These are phyloP conservation scores for Muscicapa striata DNA, from an alignment of 2,797 vertebrate genomes.

Conservation along the genomic window DNA sequence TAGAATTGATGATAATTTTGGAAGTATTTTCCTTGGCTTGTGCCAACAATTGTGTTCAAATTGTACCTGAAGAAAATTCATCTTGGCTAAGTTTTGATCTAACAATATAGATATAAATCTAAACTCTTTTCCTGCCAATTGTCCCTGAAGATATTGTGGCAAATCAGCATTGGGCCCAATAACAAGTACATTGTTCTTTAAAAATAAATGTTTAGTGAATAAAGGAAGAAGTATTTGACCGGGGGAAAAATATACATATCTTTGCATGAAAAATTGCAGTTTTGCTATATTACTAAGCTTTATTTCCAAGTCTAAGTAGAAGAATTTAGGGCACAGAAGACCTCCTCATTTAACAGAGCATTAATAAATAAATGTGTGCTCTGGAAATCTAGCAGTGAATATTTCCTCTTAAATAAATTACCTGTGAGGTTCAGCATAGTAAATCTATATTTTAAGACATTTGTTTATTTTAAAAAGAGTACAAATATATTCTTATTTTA, in stretches of 20 bases:
- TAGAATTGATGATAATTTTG: not conserved
- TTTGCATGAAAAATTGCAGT: not conserved
- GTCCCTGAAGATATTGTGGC: not conserved
- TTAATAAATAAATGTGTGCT: not conserved
- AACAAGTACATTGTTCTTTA: not conserved
- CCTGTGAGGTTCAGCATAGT: not conserved
- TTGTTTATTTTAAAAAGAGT: not conserved
- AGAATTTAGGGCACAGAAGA: not conserved
- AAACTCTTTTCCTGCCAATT: not conserved
- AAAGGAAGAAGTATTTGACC: not conserved
- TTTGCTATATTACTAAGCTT: not conserved
- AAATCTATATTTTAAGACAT: not conserved
- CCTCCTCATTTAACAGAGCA: not conserved
- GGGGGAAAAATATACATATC: rapidly evolving
- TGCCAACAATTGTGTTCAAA: not conserved
- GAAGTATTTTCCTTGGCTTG: not conserved
- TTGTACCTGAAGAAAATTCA: not conserved
- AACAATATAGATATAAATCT: not conserved
- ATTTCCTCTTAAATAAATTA: not conserved
- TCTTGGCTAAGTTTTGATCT: not conserved
- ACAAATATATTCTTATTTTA: not conserved
- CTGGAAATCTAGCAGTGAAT: not conserved
- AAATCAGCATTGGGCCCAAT: not conserved
- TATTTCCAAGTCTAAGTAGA: not conserved
- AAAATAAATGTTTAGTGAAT: not conserved